Evolutionary conservation across 2,113 vertebrate species (phyloP).

Genomic region (Corythaeola cristata): DNA sequence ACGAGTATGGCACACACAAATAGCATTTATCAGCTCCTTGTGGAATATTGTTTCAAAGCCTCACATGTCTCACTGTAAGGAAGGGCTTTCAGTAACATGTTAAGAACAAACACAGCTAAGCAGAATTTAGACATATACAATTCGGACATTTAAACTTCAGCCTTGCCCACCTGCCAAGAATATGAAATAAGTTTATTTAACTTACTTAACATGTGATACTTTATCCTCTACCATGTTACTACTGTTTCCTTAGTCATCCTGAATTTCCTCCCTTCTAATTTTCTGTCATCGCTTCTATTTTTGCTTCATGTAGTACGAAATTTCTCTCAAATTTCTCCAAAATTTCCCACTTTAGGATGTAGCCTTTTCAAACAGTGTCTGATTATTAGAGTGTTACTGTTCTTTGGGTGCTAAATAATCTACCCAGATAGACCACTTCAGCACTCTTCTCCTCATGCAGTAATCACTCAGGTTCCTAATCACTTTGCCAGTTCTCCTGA

Average conservation of each 20-base stretch:
- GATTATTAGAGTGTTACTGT: not conserved
- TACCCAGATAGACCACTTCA: not conserved
- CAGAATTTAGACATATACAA: not conserved
- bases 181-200: not conserved
- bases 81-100: not conserved
- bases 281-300: not conserved
- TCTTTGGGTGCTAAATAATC: not conserved
- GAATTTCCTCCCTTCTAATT: not conserved
- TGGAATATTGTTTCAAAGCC: not conserved
- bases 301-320: accelerated
- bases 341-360: not conserved
- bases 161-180: not conserved
- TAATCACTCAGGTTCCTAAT: not conserved
- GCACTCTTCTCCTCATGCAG: not conserved
- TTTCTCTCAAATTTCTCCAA: not conserved
- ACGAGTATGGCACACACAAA: not conserved
- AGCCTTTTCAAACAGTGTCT: not conserved
- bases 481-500: not conserved
- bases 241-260: not conserved
- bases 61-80: not conserved
- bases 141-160: not conserved
- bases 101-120: not conserved
- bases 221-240: not conserved
- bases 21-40: not conserved
- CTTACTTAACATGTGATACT: not conserved